Evolutionary conservation across 1,140 invertebrate species (phyloP), one percentile per base, ranked within the genome.

Genomic region (Saccostrea cuccullata): DNA sequence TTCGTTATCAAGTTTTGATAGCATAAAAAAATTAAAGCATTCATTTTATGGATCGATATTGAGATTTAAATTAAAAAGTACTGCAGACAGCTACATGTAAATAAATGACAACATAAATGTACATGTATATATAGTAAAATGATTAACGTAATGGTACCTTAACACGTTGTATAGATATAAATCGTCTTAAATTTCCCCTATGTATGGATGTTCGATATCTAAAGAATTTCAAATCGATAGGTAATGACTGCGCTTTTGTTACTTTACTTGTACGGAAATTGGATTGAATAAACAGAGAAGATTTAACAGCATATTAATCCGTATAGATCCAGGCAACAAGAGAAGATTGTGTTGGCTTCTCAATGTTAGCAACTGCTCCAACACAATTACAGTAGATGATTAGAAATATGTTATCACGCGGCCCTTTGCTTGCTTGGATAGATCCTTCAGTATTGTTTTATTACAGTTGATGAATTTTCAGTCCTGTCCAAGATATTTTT

Each of bases 191-290:
- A 17, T 64, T 64, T 64, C 1, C 58, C 13, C 5, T 9, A n/a
- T 64, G 17, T 64, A 17, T 64, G 6, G 17, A 20, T 64, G 17
- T 64, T n/a, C 15, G 1, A 64, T 64, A 64, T 64, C 15, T 2
- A n/a, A 5, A 8, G n/a, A 20, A 64, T 64, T 47, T 20, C 17
- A 64, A 64, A 64, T 64, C 58, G 17, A 64, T 64, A 64, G 5
- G 17, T 6, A n/a, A 64, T 64, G n/a, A 64, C 0, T 64, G 58
- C n/a, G 58, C 5, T 64, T 20, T 36, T 77, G 70, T 77, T 30
- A 77, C 26, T 36, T 77, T 77, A 30, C 26, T 15, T 30, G 70
- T 77, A 77, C 70, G 70, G 70, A 77, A 77, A 77, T 77, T 77
- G 70, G 11, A 17, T 30, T 77, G 70, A 77, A 26, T 15, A 30